Base-by-base conservation (phyloP, 2,113 vertebrate genomes). In the Alethe diademata region DNA sequence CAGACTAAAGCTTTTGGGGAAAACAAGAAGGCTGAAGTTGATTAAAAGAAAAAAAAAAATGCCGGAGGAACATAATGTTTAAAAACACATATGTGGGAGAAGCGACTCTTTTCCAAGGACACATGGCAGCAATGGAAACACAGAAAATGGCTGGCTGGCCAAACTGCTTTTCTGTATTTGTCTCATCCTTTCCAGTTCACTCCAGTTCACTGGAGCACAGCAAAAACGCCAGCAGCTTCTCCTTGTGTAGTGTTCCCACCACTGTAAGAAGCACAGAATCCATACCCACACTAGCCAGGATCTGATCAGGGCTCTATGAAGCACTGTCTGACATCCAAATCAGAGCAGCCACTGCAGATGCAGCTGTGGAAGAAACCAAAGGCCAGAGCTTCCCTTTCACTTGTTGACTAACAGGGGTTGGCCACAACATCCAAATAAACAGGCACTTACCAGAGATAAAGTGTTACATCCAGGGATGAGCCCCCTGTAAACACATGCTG, bases 21-120 rank as follows among this genome's bases (percentile, higher is more conserved):
- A 92, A 95, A 93, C 57, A 95, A 95, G 85, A 86, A 38, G 47
- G 56, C 91, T 96, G 95, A 95, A 86, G 50, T 86, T 96, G 78
- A 97, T 95, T 95, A 93, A 95, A 90, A 81, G 24, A 11, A 51
- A 60, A 74, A 69, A 74, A 38, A 9, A 53, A 71, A 78, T 54
- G 6, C 31, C 65, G 79, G 67, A 95, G 54, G 78, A 95, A 90
- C 62, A 73, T 84, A 87, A 84, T 48, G 85, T 87, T 81, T 94
- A 69, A 89, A 93, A 80, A 85, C 86, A 40, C 65, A 85, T 43
- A 92, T 75, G 78, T 38, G 33, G 19, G 73, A 88, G 78, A 91
- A 92, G 48, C 0, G 0, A 70, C 78, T 87, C 50, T 72, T 78
- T 81, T 91, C 84, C 90, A 93, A 95, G 91, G 70, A 76, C 74